phyloP scores from a whole-genome alignment of 2,797 vertebrate genomes.

The Vireo griseus region DNA sequence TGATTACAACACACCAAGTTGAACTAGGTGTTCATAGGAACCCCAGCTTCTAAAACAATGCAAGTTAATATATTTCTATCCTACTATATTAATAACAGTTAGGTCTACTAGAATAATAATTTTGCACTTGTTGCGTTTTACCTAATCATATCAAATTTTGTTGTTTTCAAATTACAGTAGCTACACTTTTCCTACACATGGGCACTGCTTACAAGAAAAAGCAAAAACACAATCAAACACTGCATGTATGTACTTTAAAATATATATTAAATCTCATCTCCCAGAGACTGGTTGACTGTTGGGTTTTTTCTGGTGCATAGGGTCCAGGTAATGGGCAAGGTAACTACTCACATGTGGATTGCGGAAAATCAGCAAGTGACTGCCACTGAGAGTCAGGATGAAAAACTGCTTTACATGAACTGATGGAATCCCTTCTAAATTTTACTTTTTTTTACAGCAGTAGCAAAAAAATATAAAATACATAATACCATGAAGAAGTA shows the following conservation, averaged over 20 bases:
- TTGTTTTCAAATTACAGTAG: not conserved
- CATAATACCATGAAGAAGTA: not conserved
- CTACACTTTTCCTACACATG: not conserved
- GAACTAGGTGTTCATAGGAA: not conserved
- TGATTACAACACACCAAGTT: not conserved
- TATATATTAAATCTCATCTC: not conserved
- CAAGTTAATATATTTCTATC: not conserved
- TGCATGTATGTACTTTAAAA: not conserved
- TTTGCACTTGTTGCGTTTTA: not conserved
- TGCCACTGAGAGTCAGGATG: not conserved
- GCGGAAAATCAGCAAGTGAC: not conserved
- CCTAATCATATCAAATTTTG: not conserved
- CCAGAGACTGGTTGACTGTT: not conserved
- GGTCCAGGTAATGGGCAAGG: not conserved
- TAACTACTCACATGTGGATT: not conserved
- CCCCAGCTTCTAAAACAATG: not conserved
- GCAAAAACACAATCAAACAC: not conserved
- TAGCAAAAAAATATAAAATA: not conserved
- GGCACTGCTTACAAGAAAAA: not conserved
- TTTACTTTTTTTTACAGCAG: conserved; percentile 8
- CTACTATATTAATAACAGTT: not conserved
- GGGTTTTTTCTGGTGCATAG: not conserved
- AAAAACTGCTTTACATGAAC: not conserved
- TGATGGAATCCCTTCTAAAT: not conserved
- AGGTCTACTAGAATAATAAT: not conserved